A percentile compares a stretch with the other conserved stretches of the same genome.
Evolutionary conservation across 2,797 vertebrate genomes (phyloP).

Genomic region (Gambelia wislizenii): DNA sequence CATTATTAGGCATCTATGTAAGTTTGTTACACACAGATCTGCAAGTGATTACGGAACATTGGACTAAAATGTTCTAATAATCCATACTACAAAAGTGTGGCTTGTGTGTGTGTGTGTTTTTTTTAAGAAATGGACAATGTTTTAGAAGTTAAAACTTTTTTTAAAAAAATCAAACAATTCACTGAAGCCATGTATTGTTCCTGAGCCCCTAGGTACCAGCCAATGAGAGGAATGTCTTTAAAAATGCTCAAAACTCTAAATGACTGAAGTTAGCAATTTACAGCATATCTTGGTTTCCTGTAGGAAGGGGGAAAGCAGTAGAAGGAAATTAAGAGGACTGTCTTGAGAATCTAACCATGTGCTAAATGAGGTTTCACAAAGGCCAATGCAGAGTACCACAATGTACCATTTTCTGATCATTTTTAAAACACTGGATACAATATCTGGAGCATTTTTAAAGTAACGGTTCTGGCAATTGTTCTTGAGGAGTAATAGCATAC

Average conservation of each 20-base stretch:
- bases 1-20: background rate
- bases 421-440: slow-evolving; percentile 17
- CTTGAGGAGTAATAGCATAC: slow-evolving; percentile 22
- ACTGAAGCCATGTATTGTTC: slow-evolving; percentile 7
- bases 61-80: slow-evolving; percentile 9
- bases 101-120: background rate
- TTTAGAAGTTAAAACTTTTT: too few species aligned
- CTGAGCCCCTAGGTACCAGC: slow-evolving; percentile 17
- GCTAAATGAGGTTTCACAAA: slow-evolving; percentile 44
- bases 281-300: slow-evolving; percentile 47
- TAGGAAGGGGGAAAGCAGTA: background rate
- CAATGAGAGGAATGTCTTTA: slow-evolving; percentile 39
- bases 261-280: slow-evolving; percentile 22
- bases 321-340: slow-evolving; percentile 29
- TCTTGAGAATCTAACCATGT: slow-evolving; percentile 21
- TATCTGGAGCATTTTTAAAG: background rate
- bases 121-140: background rate
- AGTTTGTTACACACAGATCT: background rate
- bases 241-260: slow-evolving; percentile 27
- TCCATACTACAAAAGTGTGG: too few species aligned
- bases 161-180: background rate
- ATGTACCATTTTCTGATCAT: slow-evolving; percentile 26
- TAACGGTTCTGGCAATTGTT: background rate
- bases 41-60: background rate
- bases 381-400: background rate